Evolutionary conservation across 2,888 invertebrate species (phyloP).

Genomic region (Heteromurus nitidus): DNA sequence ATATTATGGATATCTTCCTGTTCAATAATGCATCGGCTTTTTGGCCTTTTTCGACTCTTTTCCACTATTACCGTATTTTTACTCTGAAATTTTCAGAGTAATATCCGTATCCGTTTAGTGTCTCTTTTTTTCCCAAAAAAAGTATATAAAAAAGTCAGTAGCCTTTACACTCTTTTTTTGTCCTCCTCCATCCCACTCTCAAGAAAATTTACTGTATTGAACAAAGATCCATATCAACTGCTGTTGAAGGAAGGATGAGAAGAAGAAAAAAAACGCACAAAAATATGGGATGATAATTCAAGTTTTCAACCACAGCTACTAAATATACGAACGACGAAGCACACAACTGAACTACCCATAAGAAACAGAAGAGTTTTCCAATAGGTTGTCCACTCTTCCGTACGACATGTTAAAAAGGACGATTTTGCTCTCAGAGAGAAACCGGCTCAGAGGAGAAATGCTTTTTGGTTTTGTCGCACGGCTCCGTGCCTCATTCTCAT

Average conservation of each 20-base stretch:
- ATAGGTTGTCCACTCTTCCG: too few relatives aligned
- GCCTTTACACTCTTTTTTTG: too few relatives aligned
- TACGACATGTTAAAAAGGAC: too few relatives aligned
- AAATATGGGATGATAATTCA: constrained; percentile 38
- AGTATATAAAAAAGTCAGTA: background rate
- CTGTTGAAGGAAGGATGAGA: too few relatives aligned
- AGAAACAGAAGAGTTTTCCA: background rate
- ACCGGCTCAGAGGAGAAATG: too few relatives aligned
- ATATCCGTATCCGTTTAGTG: constrained; percentile 40
- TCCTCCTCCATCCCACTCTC: background rate
- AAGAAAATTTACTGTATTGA: background rate
- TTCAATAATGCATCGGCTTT: constrained; percentile 48
- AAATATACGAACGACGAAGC: background rate
- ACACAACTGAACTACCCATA: background rate
- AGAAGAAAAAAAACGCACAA: constrained; percentile 26
- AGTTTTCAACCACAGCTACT: constrained; percentile 29
- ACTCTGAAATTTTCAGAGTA: constrained; percentile 4
- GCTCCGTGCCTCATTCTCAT: too few relatives aligned
- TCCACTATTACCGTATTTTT: background rate
- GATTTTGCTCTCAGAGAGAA: too few relatives aligned
- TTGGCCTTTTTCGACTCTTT: background rate
- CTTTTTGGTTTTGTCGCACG: too few relatives aligned
- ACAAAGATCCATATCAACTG: background rate
- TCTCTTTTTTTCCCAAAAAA: constrained; percentile 6
- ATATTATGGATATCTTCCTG: constrained; percentile 57